Percentiles rank a stretch among this genome's conserved stretches.
phyloP scores from a whole-genome alignment of 2,888 invertebrate genomes.

The Pachliopta kotzebuea region DNA sequence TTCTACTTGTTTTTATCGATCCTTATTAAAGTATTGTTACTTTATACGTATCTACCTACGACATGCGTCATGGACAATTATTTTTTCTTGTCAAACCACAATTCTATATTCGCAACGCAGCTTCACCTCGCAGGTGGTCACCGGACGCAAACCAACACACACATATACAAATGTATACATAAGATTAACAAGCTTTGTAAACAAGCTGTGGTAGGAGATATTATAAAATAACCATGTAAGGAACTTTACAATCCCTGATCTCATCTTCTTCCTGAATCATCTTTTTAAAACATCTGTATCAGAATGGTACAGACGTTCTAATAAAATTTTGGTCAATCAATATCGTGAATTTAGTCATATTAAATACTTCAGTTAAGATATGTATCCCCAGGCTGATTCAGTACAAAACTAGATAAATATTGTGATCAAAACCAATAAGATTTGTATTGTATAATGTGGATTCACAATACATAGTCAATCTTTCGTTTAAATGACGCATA shows the following conservation, averaged over 20 bases:
- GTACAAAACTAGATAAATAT: background rate
- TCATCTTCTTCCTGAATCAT: background rate
- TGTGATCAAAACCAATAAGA: background rate
- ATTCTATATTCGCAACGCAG: constrained; percentile 25
- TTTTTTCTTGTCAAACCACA: constrained; percentile 20
- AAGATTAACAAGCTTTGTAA: constrained; percentile 10
- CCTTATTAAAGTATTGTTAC: constrained; percentile 19
- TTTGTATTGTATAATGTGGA: background rate
- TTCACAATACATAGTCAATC: background rate
- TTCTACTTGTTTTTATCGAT: constrained; percentile 6
- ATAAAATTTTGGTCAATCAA: background rate
- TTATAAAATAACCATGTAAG: background rate
- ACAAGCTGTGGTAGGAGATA: constrained; percentile 1
- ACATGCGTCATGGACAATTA: constrained; percentile 9
- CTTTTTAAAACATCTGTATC: no score
- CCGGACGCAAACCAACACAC: constrained; percentile 15
- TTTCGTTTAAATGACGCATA: background rate
- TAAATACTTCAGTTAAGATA: background rate
- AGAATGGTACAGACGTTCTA: background rate
- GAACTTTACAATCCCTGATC: background rate
- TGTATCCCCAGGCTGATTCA: constrained; percentile 1
- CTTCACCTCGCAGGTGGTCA: constrained; percentile 24
- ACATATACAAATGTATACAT: background rate
- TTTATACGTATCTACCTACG: constrained; percentile 4
- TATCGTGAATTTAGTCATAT: background rate